These are phyloP conservation scores for Myopa tessellatipennis DNA, from an alignment of 2,888 invertebrate genomes.

Conservation along the genomic window DNA sequence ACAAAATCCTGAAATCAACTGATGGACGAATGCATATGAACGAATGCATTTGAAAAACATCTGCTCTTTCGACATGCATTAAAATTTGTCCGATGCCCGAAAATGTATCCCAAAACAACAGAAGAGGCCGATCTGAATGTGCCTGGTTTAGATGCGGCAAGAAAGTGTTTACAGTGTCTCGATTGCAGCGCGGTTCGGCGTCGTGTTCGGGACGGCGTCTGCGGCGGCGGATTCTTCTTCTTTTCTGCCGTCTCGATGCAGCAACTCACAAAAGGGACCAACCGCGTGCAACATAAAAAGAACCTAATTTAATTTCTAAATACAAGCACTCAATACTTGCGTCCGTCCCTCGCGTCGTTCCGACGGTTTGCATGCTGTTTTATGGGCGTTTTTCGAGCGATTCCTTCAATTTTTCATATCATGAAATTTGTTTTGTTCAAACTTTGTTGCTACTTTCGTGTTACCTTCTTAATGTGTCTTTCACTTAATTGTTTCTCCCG, in stretches of 20 bases:
- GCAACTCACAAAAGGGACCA: background rate
- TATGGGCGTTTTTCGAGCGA: slow-evolving; percentile 26
- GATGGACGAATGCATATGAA: background rate
- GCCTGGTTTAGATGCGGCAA: slow-evolving; percentile 22
- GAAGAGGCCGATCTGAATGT: background rate
- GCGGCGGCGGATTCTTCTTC: background rate
- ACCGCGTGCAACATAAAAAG: background rate
- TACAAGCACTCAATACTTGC: background rate
- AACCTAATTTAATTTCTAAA: slow-evolving; percentile 25
- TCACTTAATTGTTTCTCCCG: background rate
- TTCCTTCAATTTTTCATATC: background rate
- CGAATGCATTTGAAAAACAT: slow-evolving; percentile 31
- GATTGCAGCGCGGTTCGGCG: background rate
- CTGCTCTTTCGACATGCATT: slow-evolving; percentile 23
- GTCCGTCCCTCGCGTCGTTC: background rate
- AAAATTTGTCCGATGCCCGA: slow-evolving; percentile 9
- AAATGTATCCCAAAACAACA: slow-evolving; percentile 16
- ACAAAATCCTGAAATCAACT: slow-evolving; percentile 7
- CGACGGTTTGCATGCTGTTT: background rate
- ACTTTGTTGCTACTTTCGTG: background rate
- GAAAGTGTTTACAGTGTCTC: slow-evolving; percentile 27
- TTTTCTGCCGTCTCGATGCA: background rate
- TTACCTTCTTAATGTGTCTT: slow-evolving; percentile 3
- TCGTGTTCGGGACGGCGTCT: slow-evolving; percentile 4
- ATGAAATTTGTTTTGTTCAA: background rate